Evolutionary conservation across 2,888 invertebrate genomes (phyloP).

Genomic region (Patella pellucida): DNA sequence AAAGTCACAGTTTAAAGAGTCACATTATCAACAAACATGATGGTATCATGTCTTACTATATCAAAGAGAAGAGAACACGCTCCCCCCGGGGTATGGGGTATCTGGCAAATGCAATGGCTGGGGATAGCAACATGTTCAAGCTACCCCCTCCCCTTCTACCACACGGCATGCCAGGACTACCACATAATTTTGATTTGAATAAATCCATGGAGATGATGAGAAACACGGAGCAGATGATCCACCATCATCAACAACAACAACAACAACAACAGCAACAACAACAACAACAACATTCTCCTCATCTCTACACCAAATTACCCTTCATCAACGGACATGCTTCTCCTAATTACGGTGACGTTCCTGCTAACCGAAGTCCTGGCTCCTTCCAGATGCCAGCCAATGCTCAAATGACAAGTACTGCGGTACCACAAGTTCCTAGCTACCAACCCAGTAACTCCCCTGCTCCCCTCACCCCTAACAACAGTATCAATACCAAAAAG

Average conservation of each 20-base stretch:
- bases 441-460: constrained; percentile 31
- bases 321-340: constrained; percentile 54
- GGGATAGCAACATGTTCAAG: constrained; percentile 54
- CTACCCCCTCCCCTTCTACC: constrained; percentile 40
- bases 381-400: constrained; percentile 20
- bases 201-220: constrained; percentile 13
- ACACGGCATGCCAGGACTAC: constrained; percentile 30
- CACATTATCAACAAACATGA: constrained; percentile 71
- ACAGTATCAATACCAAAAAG: constrained; percentile 18
- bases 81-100: constrained; percentile 63
- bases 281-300: constrained; percentile 34
- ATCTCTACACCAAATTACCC: constrained; percentile 36
- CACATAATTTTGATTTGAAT: constrained; percentile 11
- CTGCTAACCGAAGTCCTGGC: constrained; percentile 35
- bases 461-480: constrained; percentile 18
- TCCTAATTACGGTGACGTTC: constrained; percentile 47
- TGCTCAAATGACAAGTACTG: constrained; percentile 14
- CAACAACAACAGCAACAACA: constrained; percentile 14
- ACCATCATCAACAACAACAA: constrained; percentile 21
- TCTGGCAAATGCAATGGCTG: constrained; percentile 53
- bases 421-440: constrained; percentile 25
- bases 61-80: constrained; percentile 67
- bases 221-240: constrained; percentile 10
- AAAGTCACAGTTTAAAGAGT: constrained; percentile 70
- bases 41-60: constrained; percentile 70